Evolutionary conservation across 2,797 vertebrate genomes (phyloP), one percentile per base, ranked within the genome.

Genomic region (Chanos chanos): DNA sequence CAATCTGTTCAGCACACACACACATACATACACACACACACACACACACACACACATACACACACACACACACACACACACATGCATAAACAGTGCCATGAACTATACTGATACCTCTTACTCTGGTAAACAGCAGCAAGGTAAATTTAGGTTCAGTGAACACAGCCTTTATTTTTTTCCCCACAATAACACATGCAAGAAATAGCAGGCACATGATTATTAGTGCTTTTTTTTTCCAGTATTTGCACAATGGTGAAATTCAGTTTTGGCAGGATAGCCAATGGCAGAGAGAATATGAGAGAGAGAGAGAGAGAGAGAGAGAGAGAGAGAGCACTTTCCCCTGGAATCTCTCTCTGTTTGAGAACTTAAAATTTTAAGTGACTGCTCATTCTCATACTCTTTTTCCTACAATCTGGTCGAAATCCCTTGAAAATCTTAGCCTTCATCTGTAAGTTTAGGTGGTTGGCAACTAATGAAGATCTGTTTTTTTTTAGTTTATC

Each of bases 391-490:
- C 85, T n/a, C n/a, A n/a, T n/a, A n/a, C 85, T 85, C 89, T 86
- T 87, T 90, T 89, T 58, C 57, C 66, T 83, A 87, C 86, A 89
- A 85, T 78, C 84, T 82, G 82, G 89, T 87, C 89, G 89, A 91
- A 79, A 91, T 88, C 86, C 76, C 83, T 83, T 84, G 84, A 93
- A 89, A 89, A 88, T 81, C 78, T 83, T 87, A 86, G 87, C 71
- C 80, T 84, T 84, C 75, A 90, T 87, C 85, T 85, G 88, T 86
- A 88, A 91, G 87, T 91, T 89, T 89, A 85, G 81, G 91, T 91
- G 89, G 90, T 89, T 92, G 89, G 89, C 88, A 92, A 85, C 89
- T 93, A 91, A 92, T 93, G 89, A 94, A 94, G 89, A 92, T 91
- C 88, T 85, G 34, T 52, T 56, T 87, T 87, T 92, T 95, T 95